Conservation (phyloP, 2,888 invertebrate species). For the Osedax frankpressi region DNA sequence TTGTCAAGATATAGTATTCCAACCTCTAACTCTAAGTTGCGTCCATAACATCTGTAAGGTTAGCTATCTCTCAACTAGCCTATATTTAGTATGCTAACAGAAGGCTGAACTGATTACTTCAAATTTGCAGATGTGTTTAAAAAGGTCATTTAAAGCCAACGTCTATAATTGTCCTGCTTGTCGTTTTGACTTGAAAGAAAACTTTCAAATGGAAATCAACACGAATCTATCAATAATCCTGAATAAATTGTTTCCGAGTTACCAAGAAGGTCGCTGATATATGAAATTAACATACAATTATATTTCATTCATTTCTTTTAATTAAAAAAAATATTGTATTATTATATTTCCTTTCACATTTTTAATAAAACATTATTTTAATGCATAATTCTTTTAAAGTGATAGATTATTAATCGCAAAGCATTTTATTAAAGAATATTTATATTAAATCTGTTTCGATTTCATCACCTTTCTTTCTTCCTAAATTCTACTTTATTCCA, state of each 20-base stretch:
- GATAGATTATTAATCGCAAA: too few relatives aligned
- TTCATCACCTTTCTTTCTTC: too few relatives aligned
- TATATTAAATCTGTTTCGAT: too few relatives aligned
- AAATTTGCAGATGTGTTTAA: constrained; percentile 57
- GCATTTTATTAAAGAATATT: too few relatives aligned
- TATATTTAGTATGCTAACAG: not conserved
- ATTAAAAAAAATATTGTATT: too few relatives aligned
- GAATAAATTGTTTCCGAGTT: constrained; percentile 58
- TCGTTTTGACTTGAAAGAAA: constrained; percentile 54
- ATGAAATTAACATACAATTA: too few relatives aligned
- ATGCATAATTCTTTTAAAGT: too few relatives aligned
- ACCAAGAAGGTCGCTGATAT: constrained; percentile 35
- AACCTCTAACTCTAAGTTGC: constrained; percentile 63
- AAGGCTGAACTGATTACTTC: not conserved
- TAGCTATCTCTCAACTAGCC: constrained; percentile 17
- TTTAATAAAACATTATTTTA: too few relatives aligned
- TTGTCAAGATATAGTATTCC: constrained; percentile 61
- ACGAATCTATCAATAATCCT: constrained; percentile 52
- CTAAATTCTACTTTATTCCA: too few relatives aligned
- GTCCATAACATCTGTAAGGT: constrained; percentile 64
- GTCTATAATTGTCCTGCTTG: constrained; percentile 60
- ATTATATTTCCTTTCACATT: too few relatives aligned
- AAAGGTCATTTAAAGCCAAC: constrained; percentile 56
- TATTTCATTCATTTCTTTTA: too few relatives aligned
- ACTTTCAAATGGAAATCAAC: constrained; percentile 52